These are phyloP conservation scores for Anas bernieri DNA, from an alignment of 2,797 vertebrate species.

Conservation along the genomic window DNA sequence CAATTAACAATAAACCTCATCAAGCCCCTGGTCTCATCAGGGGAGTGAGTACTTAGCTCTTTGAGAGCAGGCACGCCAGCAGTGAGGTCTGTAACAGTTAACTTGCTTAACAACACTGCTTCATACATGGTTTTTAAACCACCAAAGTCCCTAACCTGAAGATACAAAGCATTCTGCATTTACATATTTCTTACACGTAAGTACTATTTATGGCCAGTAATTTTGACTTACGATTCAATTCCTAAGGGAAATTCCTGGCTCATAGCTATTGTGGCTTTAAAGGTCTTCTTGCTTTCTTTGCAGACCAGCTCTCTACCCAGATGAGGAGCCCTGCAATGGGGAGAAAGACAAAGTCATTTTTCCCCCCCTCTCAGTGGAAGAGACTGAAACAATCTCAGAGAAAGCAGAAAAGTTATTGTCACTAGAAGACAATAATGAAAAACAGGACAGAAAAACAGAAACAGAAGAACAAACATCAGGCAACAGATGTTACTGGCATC, in stretches of 20 bases:
- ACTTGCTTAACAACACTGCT: neutral
- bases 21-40: neutral
- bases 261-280: conserved; percentile 99
- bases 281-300: conserved; percentile 99
- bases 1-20: neutral
- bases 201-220: accelerated
- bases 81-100: neutral
- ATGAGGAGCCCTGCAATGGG: conserved; percentile 88
- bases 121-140: neutral
- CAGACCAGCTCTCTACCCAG: conserved; percentile 96
- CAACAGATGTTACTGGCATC: neutral
- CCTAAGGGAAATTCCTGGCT: conserved; percentile 97
- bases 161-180: accelerated
- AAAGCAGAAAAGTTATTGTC: neutral
- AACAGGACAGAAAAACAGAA: neutral
- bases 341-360: conserved; percentile 6
- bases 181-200: neutral
- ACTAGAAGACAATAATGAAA: neutral
- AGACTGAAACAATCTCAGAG: neutral
- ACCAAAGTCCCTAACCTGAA: neutral
- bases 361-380: neutral
- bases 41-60: accelerated
- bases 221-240: conserved; percentile 92
- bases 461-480: neutral
- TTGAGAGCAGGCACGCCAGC: neutral